phyloP scores from a whole-genome alignment of 1,140 invertebrate genomes.

The Bombus superbus region DNA sequence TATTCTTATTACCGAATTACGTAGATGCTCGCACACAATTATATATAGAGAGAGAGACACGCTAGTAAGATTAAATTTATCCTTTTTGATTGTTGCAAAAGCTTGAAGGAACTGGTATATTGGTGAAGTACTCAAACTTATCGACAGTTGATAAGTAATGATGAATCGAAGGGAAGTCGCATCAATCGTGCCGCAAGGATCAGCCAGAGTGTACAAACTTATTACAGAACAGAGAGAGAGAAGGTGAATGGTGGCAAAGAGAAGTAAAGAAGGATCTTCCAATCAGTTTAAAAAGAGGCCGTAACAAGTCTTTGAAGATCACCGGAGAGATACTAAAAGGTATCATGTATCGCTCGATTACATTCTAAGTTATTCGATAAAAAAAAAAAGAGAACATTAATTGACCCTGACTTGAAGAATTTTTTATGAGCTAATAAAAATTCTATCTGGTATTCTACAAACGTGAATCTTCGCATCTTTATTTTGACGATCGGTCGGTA shows the following conservation, averaged over 20 bases:
- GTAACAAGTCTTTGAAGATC: background rate
- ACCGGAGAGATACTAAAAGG: background rate
- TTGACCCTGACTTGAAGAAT: background rate
- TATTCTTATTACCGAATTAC: background rate
- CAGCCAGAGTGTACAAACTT: background rate
- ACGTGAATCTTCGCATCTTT: background rate
- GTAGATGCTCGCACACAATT: background rate
- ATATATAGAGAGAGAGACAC: too few relatives aligned
- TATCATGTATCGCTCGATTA: background rate
- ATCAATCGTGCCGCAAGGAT: conserved; percentile 31
- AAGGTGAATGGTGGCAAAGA: conserved; percentile 15
- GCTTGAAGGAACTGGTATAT: too few relatives aligned
- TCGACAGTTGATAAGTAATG: background rate
- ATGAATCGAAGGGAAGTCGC: background rate
- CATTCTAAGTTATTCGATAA: background rate
- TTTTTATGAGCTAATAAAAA: background rate
- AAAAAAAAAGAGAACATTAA: too few relatives aligned
- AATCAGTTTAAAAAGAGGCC: background rate
- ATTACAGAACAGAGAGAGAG: conserved; percentile 21
- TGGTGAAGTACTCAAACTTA: background rate
- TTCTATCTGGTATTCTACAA: background rate
- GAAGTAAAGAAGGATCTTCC: conserved; percentile 12
- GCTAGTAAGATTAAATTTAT: background rate
- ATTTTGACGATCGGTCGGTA: background rate
- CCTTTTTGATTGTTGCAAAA: background rate